Evolutionary conservation across 2,888 invertebrate species (phyloP).

Genomic region (Sepioteuthis lessoniana): DNA sequence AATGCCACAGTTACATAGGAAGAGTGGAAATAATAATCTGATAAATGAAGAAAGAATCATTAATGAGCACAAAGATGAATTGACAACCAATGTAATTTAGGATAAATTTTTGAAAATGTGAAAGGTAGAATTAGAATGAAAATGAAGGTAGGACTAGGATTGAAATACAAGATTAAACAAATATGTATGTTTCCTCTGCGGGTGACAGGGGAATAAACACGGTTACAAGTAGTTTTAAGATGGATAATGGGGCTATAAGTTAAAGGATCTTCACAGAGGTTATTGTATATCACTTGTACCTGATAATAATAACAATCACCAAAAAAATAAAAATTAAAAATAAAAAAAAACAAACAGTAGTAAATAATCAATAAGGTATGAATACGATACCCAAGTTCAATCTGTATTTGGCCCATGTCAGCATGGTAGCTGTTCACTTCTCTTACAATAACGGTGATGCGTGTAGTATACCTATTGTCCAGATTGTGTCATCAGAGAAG

Average conservation of each 20-base stretch:
- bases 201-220: background rate
- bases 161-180: background rate
- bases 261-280: background rate
- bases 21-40: background rate
- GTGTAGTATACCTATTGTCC: constrained; percentile 43
- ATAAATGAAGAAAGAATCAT: background rate
- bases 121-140: background rate
- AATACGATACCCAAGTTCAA: constrained; percentile 44
- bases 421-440: constrained; percentile 39
- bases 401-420: constrained; percentile 47
- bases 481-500: constrained; percentile 39
- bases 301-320: background rate
- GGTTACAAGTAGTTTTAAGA: background rate
- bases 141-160: background rate
- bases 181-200: background rate
- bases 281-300: background rate
- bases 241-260: background rate
- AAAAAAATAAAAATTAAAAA: background rate
- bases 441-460: constrained; percentile 35
- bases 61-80: background rate
- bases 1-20: background rate
- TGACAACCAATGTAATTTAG: background rate
- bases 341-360: background rate
- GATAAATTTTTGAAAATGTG: background rate
- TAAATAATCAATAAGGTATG: background rate